Percentiles rank a stretch among this genome's conserved stretches.
phyloP scores from a whole-genome alignment of 2,113 vertebrate species.

The Plecotus auritus region DNA sequence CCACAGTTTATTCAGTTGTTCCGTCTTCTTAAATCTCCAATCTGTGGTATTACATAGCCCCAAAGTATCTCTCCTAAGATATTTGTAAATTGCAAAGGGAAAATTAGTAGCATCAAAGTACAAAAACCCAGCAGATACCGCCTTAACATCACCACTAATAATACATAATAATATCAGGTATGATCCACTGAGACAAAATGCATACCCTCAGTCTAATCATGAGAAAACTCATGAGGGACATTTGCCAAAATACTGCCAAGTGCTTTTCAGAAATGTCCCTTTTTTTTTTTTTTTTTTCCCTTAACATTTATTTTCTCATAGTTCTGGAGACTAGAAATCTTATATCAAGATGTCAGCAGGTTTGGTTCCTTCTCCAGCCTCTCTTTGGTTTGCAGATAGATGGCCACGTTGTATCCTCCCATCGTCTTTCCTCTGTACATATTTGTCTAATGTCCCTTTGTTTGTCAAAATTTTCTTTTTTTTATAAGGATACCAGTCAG shows the following conservation, averaged over 20 bases:
- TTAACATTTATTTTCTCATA: background rate
- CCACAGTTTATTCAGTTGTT: background rate
- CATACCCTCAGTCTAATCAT: rapidly evolving
- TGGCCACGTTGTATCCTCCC: background rate
- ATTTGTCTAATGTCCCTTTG: background rate
- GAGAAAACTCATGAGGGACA: background rate
- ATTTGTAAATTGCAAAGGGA: background rate
- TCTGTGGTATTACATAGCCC: background rate
- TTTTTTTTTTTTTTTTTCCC: background rate
- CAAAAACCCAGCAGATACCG: background rate
- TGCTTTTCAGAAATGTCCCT: background rate
- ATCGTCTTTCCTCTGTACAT: background rate
- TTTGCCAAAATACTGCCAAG: background rate
- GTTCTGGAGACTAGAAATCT: background rate
- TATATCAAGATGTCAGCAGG: background rate
- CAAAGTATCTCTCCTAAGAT: background rate
- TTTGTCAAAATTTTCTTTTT: background rate
- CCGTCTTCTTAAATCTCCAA: background rate
- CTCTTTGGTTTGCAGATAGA: background rate
- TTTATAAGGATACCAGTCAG: background rate
- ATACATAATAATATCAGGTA: background rate
- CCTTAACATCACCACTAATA: background rate
- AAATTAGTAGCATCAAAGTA: background rate
- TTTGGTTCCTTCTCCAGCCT: background rate
- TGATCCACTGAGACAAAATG: background rate